These are phyloP conservation scores for Enteromius argenteus DNA, from an alignment of 2,797 vertebrate genomes.

Conservation along the genomic window DNA sequence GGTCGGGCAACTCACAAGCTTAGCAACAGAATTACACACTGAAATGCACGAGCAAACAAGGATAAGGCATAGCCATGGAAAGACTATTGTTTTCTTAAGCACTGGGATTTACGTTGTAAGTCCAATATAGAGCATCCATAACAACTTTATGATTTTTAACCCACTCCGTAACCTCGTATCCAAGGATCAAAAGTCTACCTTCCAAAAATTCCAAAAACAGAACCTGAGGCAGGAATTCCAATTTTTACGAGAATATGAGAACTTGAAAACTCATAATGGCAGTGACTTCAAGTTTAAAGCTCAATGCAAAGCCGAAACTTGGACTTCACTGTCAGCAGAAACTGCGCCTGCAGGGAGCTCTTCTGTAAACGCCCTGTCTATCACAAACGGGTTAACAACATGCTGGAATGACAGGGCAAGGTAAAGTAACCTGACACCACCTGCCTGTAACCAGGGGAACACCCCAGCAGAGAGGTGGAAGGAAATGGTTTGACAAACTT, in stretches of 20 bases:
- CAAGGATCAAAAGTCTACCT: background rate
- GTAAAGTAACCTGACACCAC: constrained; percentile 80
- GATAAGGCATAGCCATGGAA: background rate
- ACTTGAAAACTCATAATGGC: constrained; percentile 11
- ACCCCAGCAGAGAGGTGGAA: constrained; percentile 48
- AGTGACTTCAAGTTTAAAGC: background rate
- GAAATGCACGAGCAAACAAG: constrained; percentile 14
- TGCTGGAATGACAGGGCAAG: constrained; percentile 71
- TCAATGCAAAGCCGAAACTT: constrained; percentile 54
- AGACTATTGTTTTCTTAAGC: background rate
- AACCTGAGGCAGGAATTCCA: background rate
- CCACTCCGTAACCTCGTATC: background rate
- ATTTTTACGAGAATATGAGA: background rate
- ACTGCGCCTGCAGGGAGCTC: constrained; percentile 48
- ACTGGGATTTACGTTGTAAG: constrained; percentile 16
- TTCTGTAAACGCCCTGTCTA: constrained; percentile 59
- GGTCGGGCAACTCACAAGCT: constrained; percentile 63
- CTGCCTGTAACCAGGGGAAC: constrained; percentile 76
- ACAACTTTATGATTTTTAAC: background rate
- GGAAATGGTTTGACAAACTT: constrained; percentile 67
- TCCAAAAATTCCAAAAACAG: background rate
- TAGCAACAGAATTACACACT: constrained; percentile 59
- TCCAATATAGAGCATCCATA: background rate
- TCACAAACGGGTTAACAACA: constrained; percentile 71
- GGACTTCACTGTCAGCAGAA: constrained; percentile 66